Evolutionary conservation across 1,140 invertebrate genomes (phyloP), one percentile per base, ranked within the genome.

Genomic region (Drosophila ficusphila): DNA sequence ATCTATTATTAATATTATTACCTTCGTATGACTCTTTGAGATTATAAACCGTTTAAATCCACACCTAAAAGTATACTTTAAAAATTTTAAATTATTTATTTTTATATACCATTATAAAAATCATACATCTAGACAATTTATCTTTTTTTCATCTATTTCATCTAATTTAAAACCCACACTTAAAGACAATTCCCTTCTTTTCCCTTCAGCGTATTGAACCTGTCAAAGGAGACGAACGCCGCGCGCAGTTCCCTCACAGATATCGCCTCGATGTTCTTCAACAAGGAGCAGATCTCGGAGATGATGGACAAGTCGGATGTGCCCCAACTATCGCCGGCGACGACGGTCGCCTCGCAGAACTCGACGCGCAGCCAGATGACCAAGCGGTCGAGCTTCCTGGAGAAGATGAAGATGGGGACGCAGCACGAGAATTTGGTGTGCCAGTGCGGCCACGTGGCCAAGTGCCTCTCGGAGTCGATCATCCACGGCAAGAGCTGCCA

Each of bases 381-480:
- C 46, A 95, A 95, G 91, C 96, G 96, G 46, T 51, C 68, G 82
- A 52, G 62, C 8, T 97, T 97, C 86, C 96, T 97, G 85, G 96
- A 97, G 79, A 95, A 95, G 86, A 92, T 97, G 11, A 96, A 96
- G 91, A 89, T 96, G 27, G 91, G 94, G 65, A 78, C 85, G 58
- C 76, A 93, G 81, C 91, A 93, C 61, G 93, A 93, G 33, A 93
- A 94, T 72, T 91, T 96, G n/a, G 93, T 93, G 7, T 97, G 96
- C 82, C 94, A 94, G 74, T 97, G 96, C 82, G 94, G 95, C 2
- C 95, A 96, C 86, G 93, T 95, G 90, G 96, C 96, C 56, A 97
- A 97, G 90, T 97, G 95, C 92, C 92, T 96, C n/a, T 96, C 96
- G 8, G 96, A 97, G 91, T 93, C 95, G 62, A 94, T 95, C 9